phyloP scores from a whole-genome alignment of 2,113 vertebrate species.

The Vulpes lagopus region DNA sequence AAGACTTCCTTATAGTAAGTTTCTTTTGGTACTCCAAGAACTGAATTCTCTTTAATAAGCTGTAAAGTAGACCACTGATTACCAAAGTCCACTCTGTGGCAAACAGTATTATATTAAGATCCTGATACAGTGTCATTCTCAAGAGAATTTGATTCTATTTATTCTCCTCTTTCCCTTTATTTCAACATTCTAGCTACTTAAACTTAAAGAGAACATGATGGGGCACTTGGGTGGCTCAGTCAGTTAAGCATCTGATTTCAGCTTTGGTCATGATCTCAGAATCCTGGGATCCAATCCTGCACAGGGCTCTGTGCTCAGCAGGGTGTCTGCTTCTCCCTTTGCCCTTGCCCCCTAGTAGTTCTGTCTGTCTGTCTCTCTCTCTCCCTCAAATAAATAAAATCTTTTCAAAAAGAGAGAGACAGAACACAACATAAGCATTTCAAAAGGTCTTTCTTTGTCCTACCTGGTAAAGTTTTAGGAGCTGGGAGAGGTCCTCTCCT shows the following conservation, averaged over 20 bases:
- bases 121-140: background rate
- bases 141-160: background rate
- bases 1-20: background rate
- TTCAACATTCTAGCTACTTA: conserved; percentile 29
- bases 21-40: background rate
- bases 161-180: background rate
- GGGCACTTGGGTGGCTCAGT: background rate
- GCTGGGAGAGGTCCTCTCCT: conserved; percentile 91
- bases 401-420: background rate
- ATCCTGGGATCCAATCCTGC: background rate
- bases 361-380: too few relatives aligned
- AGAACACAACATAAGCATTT: conserved; percentile 3
- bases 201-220: background rate
- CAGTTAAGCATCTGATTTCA: background rate
- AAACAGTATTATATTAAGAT: background rate
- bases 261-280: background rate
- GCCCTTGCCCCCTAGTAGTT: too few relatives aligned
- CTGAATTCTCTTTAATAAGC: background rate
- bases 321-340: background rate
- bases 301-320: background rate
- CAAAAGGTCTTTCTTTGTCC: conserved; percentile 40
- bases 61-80: background rate
- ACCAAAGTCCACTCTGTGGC: background rate
- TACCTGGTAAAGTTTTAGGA: conserved; percentile 84
- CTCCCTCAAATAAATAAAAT: background rate